These are phyloP conservation scores for Hemibates koningsi DNA, from an alignment of 2,113 vertebrate genomes.

Conservation along the genomic window DNA sequence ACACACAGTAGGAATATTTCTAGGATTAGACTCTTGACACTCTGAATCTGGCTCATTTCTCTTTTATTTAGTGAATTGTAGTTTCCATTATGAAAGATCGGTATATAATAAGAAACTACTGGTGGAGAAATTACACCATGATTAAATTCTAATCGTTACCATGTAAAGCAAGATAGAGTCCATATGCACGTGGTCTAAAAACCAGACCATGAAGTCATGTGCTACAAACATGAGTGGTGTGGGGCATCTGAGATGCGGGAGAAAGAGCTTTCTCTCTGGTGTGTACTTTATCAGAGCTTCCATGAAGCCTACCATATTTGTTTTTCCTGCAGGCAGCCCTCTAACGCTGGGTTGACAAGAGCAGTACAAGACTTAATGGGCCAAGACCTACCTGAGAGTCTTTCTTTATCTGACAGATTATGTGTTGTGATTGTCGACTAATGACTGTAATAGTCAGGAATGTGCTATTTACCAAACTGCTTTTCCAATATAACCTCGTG, in stretches of 20 bases:
- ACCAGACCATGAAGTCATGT: not conserved
- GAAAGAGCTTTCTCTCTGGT: not conserved
- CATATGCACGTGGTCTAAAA: not conserved
- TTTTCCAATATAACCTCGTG: not conserved
- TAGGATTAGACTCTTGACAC: not conserved
- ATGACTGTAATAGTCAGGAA: not conserved
- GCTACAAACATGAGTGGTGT: not conserved
- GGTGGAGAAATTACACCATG: not conserved
- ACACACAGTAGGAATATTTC: not conserved
- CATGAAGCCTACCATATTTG: not conserved
- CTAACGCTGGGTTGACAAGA: not conserved
- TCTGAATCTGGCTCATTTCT: not conserved
- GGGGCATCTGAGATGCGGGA: not conserved
- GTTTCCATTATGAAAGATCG: not conserved
- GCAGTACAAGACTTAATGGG: not conserved
- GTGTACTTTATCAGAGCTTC: not conserved
- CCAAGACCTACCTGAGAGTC: not conserved
- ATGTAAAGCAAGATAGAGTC: not conserved
- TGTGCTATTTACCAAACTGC: not conserved
- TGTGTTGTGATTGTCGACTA: not conserved
- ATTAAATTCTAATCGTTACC: not conserved
- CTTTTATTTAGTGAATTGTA: not conserved
- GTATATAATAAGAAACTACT: not conserved
- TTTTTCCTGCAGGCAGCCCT: not conserved
- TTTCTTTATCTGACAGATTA: slow-evolving; percentile 23